A percentile compares a stretch with the other conserved stretches of the same genome.
Conservation (phyloP, 2,113 vertebrate genomes). For the Ceyx cyanopectus region DNA sequence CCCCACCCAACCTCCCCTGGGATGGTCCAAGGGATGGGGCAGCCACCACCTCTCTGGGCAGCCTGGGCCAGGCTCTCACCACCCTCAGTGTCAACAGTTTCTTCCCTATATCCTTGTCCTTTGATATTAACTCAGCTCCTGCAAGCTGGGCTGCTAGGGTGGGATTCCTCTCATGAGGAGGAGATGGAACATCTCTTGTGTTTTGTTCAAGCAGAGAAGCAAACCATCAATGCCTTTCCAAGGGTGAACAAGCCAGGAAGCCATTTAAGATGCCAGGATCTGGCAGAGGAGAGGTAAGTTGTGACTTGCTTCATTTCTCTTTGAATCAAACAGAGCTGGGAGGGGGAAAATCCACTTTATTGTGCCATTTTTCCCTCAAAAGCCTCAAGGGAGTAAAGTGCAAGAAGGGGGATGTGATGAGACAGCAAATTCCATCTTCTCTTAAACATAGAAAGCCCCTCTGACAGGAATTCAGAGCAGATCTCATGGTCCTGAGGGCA, state of each 20-base stretch:
- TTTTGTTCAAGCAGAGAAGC: conserved; percentile 78
- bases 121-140: background rate
- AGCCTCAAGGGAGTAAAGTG: conserved; percentile 10
- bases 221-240: conserved; percentile 64
- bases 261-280: conserved; percentile 69
- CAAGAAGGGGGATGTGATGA: background rate
- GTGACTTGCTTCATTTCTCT: conserved; percentile 1
- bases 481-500: background rate
- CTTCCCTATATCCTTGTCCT: background rate
- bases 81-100: background rate
- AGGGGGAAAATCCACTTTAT: background rate
- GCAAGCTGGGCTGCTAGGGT: fast-evolving
- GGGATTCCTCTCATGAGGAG: background rate
- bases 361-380: background rate
- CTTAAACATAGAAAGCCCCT: background rate
- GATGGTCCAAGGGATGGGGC: background rate
- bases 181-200: conserved; percentile 4
- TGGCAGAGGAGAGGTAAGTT: conserved; percentile 74
- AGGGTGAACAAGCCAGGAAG: conserved; percentile 72
- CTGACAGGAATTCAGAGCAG: background rate
- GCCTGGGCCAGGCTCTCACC: background rate
- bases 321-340: background rate
- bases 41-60: background rate
- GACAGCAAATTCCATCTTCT: background rate
- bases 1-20: too few species aligned